A percentile compares a stretch with the other conserved stretches of the same genome.
phyloP scores from a whole-genome alignment of 2,888 invertebrate species.

The Acanthosepion pharaonis region DNA sequence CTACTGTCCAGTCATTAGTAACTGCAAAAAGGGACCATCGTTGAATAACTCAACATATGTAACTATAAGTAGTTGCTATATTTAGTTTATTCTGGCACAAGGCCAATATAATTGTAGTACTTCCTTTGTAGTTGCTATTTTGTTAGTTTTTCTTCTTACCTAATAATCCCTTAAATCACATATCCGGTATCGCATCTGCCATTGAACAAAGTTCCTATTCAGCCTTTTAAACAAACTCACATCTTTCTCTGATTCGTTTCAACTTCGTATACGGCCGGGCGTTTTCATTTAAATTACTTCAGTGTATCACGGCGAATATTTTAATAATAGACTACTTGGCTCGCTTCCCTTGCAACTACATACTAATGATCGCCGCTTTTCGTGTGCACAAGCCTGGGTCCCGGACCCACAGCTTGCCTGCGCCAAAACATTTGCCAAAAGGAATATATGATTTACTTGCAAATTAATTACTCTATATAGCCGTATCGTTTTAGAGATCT shows the following conservation, averaged over 20 bases:
- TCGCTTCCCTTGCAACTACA: background rate
- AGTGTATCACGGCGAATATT: constrained; percentile 3
- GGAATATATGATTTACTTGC: constrained; percentile 18
- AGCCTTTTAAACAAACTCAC: background rate
- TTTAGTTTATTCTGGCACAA: background rate
- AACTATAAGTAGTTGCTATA: background rate
- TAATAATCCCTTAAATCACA: background rate
- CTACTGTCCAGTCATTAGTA: too few species aligned
- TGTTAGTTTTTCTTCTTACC: background rate
- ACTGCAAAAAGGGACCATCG: too few species aligned
- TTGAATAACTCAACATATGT: too few species aligned
- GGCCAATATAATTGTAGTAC: background rate
- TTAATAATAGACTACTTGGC: background rate
- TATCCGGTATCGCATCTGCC: background rate
- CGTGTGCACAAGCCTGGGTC: background rate
- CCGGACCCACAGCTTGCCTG: background rate
- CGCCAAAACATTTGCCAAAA: constrained; percentile 4
- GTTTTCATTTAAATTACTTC: background rate
- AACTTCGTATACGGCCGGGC: background rate
- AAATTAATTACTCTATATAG: background rate
- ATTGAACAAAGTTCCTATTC: background rate
- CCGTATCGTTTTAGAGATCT: constrained; percentile 4
- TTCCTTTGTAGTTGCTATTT: background rate
- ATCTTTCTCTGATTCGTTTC: background rate
- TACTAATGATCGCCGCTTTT: background rate